Base-by-base conservation (phyloP, 2,888 invertebrate genomes). In the Zaprionus obscuricornis region DNA sequence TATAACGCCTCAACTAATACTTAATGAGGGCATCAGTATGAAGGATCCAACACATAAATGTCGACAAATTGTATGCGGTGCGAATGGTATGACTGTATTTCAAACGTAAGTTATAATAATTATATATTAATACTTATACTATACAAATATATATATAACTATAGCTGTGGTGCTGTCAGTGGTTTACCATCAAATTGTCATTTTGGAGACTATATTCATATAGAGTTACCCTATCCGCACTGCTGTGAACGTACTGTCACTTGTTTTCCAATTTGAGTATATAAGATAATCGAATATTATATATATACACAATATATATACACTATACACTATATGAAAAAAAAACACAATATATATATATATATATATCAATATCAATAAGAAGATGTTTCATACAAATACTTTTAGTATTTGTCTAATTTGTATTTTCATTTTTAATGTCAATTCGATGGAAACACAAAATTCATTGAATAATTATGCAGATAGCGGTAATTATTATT, bases 21-120 rank as follows among this genome's bases (percentile, higher is more conserved):
- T 78, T 4, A 49, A 66, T 13, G 36, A 51, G 16, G 84, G 78
- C 3, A 55, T 26, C 0, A 64, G 42, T 31, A 50, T 81, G 14
- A 79, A 81, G 39, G 81, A 78, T 74, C 70, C 77, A 13, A 47
- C 6, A 6, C 73, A 62, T 22, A 50, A 56, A 3, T 78, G 78
- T 33, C 63, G 77, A 13, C 73, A 67, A 42, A 76, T 78, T 40
- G 39, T 58, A n/a, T 78, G 78, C 16, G 70, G 81, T 8, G 6
- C 1, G 2, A 43, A 60, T 27, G 58, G 81, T 3, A 1, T 2
- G 1, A 37, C 36, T 1, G 22, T 37, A 13, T 66, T 63, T 31
- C 74, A 81, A 13, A 64, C 63, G 81, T 84, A 14, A 27, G 40
- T 51, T 2, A 2, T 17, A 6, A 20, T 1, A 13, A 36, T 18